phyloP scores from a whole-genome alignment of 1,140 invertebrate species.

The Helicoverpa zea region DNA sequence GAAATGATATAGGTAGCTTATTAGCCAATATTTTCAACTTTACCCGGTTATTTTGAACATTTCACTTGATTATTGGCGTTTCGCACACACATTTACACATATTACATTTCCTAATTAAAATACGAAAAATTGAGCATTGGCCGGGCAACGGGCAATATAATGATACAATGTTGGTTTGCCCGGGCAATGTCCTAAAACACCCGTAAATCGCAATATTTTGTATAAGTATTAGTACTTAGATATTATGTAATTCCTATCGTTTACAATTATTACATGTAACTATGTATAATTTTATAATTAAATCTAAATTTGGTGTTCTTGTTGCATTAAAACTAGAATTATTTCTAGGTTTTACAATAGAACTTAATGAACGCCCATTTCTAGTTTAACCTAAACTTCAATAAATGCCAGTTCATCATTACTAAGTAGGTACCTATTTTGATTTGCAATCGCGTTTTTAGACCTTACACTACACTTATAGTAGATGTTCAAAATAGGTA shows the following conservation, averaged over 20 bases:
- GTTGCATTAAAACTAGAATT: slow-evolving; percentile 50
- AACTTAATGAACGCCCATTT: slow-evolving; percentile 43
- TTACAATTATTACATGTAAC: slow-evolving; percentile 6
- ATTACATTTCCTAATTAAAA: background rate
- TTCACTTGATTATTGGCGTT: slow-evolving; percentile 4
- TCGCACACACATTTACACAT: slow-evolving; percentile 18
- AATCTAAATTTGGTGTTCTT: slow-evolving; percentile 63
- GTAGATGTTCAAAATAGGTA: background rate
- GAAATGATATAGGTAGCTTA: slow-evolving; percentile 2
- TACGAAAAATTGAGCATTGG: background rate
- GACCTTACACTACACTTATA: too few relatives aligned
- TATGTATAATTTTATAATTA: slow-evolving; percentile 12
- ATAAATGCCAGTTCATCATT: too few relatives aligned
- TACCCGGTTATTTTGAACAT: slow-evolving; percentile 1
- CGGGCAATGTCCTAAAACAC: background rate
- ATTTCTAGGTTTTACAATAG: slow-evolving; percentile 13
- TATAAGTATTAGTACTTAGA: background rate
- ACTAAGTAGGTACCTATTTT: too few relatives aligned
- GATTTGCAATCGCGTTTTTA: too few relatives aligned
- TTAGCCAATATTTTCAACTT: background rate
- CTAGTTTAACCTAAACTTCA: too few relatives aligned
- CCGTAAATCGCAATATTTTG: slow-evolving; percentile 3
- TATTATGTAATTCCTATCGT: background rate
- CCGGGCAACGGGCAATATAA: background rate
- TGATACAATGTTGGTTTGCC: slow-evolving; percentile 1